A percentile compares a stretch with the other conserved stretches of the same genome.
These are phyloP conservation scores for Pachypeltis micranthus DNA, from an alignment of 1,140 invertebrate genomes.

Conservation along the genomic window DNA sequence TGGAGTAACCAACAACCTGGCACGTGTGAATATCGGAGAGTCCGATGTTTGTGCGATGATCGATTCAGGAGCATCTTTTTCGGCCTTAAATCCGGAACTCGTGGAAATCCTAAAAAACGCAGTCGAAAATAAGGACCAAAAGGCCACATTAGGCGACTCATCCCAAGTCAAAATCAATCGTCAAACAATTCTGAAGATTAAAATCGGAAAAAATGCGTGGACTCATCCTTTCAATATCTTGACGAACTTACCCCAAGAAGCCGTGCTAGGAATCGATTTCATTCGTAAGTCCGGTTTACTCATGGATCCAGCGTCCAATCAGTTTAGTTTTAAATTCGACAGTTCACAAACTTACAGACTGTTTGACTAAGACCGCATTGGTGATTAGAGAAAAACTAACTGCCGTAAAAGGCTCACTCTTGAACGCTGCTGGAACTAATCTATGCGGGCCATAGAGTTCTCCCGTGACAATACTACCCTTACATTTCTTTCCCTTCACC, in stretches of 20 bases:
- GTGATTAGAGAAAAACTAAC: too few relatives aligned
- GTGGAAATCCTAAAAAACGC: background rate
- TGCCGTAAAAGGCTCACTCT: too few relatives aligned
- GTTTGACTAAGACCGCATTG: too few relatives aligned
- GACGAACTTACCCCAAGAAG: background rate
- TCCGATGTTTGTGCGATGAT: background rate
- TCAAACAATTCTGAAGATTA: background rate
- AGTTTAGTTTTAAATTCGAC: background rate
- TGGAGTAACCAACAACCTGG: background rate
- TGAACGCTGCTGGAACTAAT: too few relatives aligned
- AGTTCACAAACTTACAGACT: background rate
- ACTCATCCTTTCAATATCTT: background rate
- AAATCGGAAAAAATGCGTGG: background rate
- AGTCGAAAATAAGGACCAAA: background rate
- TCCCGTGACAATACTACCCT: too few relatives aligned
- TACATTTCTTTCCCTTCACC: too few relatives aligned
- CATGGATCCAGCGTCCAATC: background rate
- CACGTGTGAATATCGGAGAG: background rate
- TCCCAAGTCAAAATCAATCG: background rate
- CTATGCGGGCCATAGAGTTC: too few relatives aligned
- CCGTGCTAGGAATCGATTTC: background rate
- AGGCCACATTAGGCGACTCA: background rate
- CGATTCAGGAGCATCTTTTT: background rate
- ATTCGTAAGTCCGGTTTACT: background rate
- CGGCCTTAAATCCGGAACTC: background rate